Evolutionary conservation across 2,888 invertebrate genomes (phyloP), one percentile per base, ranked within the genome.

Genomic region (Drosophila trichaetosa): DNA sequence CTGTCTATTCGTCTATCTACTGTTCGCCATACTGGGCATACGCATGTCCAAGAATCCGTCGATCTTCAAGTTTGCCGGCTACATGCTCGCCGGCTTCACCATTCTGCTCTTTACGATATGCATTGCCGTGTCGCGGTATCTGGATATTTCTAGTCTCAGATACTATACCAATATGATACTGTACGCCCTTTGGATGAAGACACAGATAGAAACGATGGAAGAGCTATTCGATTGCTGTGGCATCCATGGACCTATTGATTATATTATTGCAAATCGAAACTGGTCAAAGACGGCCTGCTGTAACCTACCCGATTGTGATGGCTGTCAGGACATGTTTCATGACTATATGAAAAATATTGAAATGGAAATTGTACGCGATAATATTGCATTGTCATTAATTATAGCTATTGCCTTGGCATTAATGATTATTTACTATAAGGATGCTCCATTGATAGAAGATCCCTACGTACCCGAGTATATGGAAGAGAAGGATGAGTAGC

Each of bases 311-410:
- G 18, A 58, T 16, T 87, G 86, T 3, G 6, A 6, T 0, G 83
- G 85, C 8, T 86, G 86, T 31, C 11, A 21, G 2, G 0, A 40
- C 0, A 62, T 36, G 13, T 59, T 87, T 13, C 33, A 38, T 6
- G 5, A 42, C 0, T 72, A 46, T 48, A 24, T 85, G 13, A 31
- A 27, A 21, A 46, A 11, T 5, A 59, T 85, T 4, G 70, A 83
- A n/a, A 70, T 33, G 69, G 82, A 85, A 52, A 76, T 80, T 3
- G 68, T 73, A 1, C 72, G 85, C 6, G 83, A 87, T 53, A 85
- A 79, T 66, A 60, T 73, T 4, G 73, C 76, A 6, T 21, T 79
- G 2, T 66, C 76, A 27, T 4, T 68, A 3, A 52, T 69, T 4
- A 16, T 74, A 2, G 7, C 56, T 0, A 31, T 75, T n/a, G 80